Conservation (phyloP, 2,797 vertebrate genomes). For the Anguilla pacifica region DNA sequence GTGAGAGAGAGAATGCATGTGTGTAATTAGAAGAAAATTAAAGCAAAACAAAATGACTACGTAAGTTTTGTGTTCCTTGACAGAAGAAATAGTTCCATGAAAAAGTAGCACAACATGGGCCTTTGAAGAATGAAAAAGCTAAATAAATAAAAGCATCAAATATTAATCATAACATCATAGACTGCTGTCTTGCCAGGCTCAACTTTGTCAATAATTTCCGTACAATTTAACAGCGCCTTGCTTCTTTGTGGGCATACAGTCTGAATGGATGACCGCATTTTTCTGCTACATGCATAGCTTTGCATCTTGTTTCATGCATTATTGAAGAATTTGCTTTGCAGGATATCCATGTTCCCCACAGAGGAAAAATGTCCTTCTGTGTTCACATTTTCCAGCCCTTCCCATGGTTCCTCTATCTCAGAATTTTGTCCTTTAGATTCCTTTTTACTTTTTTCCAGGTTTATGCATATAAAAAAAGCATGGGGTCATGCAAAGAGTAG, state of each 20-base stretch:
- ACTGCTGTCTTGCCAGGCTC: constrained; percentile 1
- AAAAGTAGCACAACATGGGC: too few relatives aligned
- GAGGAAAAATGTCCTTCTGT: background rate
- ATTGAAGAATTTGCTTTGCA: constrained; percentile 16
- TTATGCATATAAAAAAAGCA: background rate
- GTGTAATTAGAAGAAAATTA: too few relatives aligned
- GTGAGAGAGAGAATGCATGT: too few relatives aligned
- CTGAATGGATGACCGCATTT: background rate
- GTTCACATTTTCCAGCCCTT: background rate
- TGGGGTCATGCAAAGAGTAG: background rate
- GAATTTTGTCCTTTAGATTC: background rate
- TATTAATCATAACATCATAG: background rate
- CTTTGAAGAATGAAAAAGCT: background rate
- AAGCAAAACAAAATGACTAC: too few relatives aligned
- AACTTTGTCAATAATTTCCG: background rate
- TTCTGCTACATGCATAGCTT: background rate
- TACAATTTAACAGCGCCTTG: background rate
- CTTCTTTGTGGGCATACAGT: background rate
- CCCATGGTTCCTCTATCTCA: background rate
- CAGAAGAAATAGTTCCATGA: too few relatives aligned
- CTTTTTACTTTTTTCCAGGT: background rate
- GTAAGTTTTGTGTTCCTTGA: too few relatives aligned
- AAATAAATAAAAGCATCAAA: background rate
- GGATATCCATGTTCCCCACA: background rate
- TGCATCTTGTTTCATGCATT: constrained; percentile 13